Evolutionary conservation across 2,113 vertebrate genomes (phyloP).

Genomic region (Hippocampus comes): DNA sequence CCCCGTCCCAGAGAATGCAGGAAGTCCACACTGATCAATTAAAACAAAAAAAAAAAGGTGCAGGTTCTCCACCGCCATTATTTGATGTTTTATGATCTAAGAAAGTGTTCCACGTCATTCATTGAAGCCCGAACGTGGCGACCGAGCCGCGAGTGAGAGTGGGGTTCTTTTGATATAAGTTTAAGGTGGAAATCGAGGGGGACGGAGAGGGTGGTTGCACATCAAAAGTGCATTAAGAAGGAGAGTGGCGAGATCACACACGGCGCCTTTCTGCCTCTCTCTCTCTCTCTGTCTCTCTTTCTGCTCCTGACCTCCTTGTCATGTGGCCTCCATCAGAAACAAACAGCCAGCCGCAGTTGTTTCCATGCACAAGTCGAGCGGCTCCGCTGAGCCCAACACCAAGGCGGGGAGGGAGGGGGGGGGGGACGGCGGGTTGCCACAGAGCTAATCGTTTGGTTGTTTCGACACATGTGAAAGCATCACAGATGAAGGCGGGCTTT

Average conservation of each 20-base stretch:
- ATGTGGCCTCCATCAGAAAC: conserved; percentile 71
- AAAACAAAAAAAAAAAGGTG: neutral
- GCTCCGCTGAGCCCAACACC: conserved; percentile 50
- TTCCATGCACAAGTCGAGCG: conserved; percentile 66
- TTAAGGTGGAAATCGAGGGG: neutral
- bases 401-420: neutral
- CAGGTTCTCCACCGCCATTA: conserved; percentile 20
- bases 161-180: conserved; percentile 1
- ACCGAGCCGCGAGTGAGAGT: conserved; percentile 1
- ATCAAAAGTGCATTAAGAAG: conserved; percentile 60
- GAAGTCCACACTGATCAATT: conserved; percentile 60
- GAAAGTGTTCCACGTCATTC: conserved; percentile 24
- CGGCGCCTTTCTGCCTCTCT: conserved; percentile 65
- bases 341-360: conserved; percentile 69
- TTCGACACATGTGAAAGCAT: conserved; percentile 45
- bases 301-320: conserved; percentile 63
- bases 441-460: conserved; percentile 55
- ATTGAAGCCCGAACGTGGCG: neutral
- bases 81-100: conserved; percentile 57
- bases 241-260: conserved; percentile 68
- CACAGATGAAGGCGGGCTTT: conserved; percentile 10
- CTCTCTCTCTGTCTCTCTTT: conserved; percentile 47
- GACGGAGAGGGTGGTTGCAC: conserved; percentile 14
- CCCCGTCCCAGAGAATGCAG: conserved; percentile 40
- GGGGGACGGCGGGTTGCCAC: conserved; percentile 23